Base-by-base conservation (phyloP, 2,797 vertebrate genomes). In the Ctenochaetus hawaiiensis region DNA sequence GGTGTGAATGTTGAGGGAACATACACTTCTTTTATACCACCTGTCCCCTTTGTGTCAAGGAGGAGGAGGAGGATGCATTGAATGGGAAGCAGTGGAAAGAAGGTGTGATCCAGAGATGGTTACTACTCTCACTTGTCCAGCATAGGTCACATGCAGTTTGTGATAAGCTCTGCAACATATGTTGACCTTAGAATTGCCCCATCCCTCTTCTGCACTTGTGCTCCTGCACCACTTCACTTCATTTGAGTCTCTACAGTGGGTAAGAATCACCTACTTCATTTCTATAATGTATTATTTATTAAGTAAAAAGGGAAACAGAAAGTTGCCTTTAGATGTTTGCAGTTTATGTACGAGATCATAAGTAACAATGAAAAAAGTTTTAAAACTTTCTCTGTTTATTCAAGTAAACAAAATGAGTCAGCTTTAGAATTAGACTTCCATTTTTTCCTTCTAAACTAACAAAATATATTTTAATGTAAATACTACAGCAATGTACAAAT, bases 1-100 rank as follows among this genome's bases (percentile, higher is more conserved):
- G 82, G 70, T 86, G 69, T 84, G 66, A 85, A 51, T 20, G 66
- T 20, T 65, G 67, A 70, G 22, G 56, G 30, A 51, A 67, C 77
- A 44, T 77, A 68, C 48, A 65, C 90, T 89, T 91, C 90, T 94
- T 95, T 93, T 95, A 95, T 95, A 95, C 45, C 48, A 11, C 5
- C 2, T 6, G 65, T 12, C 44, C 70, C 67, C 74, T 76, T 70
- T 72, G 75, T 86, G 86, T 91, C 80, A 78, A 1, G 7, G 44
- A 45, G 0, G 18, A 45, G 83, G 84, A 77, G 86, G 81, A 86
- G 79, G 86, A 89, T 85, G 87, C 77, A 78, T 76, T 83, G 34
- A 87, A 70, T 78, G 77, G 82, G 86, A 87, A 77, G n/a, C 59
- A 68, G 72, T 61, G 20, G 75, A 68, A 81, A 81, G 84, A 88